phyloP scores from a whole-genome alignment of 1,140 invertebrate species.

The Sycobia sp. region DNA sequence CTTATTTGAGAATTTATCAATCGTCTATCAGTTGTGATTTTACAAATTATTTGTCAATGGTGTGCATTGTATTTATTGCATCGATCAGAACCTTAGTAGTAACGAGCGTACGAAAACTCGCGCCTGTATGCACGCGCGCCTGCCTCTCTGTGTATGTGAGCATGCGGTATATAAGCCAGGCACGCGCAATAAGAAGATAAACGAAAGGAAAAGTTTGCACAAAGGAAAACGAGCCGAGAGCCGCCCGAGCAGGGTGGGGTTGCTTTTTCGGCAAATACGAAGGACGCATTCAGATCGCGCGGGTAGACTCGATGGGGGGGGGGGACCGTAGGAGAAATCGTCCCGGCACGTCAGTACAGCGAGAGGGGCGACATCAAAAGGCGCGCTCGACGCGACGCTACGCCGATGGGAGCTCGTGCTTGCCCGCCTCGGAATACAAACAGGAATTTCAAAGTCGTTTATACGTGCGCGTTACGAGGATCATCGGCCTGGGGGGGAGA shows the following conservation, averaged over 20 bases:
- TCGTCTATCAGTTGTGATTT: too few relatives aligned
- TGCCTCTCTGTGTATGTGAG: too few relatives aligned
- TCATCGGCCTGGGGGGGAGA: background rate
- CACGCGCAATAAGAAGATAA: constrained; percentile 21
- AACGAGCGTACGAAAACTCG: too few relatives aligned
- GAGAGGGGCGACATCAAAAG: constrained; percentile 55
- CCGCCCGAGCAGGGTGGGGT: constrained; percentile 9
- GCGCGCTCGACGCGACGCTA: constrained; percentile 39
- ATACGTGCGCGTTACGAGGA: constrained; percentile 6
- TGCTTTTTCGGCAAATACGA: constrained; percentile 46
- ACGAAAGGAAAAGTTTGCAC: constrained; percentile 30
- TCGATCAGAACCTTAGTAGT: too few relatives aligned
- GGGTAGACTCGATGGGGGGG: constrained; percentile 12
- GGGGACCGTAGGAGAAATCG: constrained; percentile 32
- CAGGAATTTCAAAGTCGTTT: constrained; percentile 33
- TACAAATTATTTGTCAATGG: too few relatives aligned
- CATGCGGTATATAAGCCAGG: too few relatives aligned
- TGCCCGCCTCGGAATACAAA: constrained; percentile 48
- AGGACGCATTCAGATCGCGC: constrained; percentile 56
- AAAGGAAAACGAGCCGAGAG: constrained; percentile 11
- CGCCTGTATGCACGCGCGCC: too few relatives aligned
- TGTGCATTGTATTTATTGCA: too few relatives aligned
- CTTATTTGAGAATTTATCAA: too few relatives aligned
- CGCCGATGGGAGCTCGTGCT: too few relatives aligned
- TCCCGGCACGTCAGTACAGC: constrained; percentile 50